Evolutionary conservation across 2,113 vertebrate genomes (phyloP).

Genomic region (Lepus americanus): DNA sequence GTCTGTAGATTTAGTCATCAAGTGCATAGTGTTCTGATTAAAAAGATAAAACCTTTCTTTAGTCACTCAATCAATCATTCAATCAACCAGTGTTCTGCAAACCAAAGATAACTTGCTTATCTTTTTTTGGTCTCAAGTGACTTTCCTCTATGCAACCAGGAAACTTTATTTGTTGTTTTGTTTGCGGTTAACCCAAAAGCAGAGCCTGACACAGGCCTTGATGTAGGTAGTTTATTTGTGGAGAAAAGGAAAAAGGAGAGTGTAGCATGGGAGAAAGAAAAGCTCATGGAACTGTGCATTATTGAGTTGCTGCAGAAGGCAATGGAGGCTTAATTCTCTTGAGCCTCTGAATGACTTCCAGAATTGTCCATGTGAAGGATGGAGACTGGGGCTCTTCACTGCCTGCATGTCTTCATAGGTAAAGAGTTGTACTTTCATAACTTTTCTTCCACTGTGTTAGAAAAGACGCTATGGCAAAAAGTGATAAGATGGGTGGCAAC

Average conservation of each 20-base stretch:
- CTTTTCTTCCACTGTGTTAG: background rate
- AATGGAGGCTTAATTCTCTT: background rate
- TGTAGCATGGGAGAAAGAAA: background rate
- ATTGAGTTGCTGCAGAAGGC: background rate
- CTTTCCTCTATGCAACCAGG: background rate
- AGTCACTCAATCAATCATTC: background rate
- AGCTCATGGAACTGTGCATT: background rate
- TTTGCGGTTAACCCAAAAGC: background rate
- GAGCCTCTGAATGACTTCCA: background rate
- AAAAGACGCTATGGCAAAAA: background rate
- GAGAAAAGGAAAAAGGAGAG: background rate
- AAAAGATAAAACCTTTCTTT: slow-evolving; percentile 36
- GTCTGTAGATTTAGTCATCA: background rate
- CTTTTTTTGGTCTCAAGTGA: background rate
- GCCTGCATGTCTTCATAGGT: too few relatives aligned
- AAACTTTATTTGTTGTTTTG: background rate
- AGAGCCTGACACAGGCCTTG: background rate
- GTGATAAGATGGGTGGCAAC: background rate
- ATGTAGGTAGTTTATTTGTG: background rate
- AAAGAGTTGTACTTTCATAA: background rate
- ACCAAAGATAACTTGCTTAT: background rate
- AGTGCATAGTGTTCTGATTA: slow-evolving; percentile 1
- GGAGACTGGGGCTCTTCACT: background rate
- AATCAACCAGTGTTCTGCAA: background rate
- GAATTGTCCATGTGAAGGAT: background rate